Percentiles rank a stretch among this genome's conserved stretches.
Evolutionary conservation across 2,113 vertebrate species (phyloP).

Genomic region (Isurus oxyrinchus): DNA sequence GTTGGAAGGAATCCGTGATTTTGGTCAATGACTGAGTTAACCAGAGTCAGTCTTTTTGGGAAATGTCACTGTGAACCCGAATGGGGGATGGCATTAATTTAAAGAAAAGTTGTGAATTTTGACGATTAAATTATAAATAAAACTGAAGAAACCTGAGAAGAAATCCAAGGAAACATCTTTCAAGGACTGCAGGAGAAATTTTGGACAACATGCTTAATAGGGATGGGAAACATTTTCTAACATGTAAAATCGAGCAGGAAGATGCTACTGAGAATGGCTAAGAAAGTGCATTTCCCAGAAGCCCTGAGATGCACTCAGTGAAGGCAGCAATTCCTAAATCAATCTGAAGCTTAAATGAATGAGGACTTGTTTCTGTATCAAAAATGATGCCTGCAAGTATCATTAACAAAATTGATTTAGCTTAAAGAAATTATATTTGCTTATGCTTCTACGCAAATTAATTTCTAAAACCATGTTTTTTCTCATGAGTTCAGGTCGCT

Average conservation of each 20-base stretch:
- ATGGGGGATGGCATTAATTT: not conserved
- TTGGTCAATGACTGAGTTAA: not conserved
- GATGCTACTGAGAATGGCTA: not conserved
- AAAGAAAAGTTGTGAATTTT: not conserved
- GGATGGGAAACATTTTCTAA: not conserved
- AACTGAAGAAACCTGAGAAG: not conserved
- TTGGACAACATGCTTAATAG: not conserved
- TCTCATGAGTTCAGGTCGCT: not conserved
- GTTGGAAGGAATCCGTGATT: not conserved
- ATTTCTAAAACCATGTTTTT: not conserved
- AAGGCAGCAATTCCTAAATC: not conserved
- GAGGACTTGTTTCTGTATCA: not conserved
- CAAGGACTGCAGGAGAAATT: not conserved
- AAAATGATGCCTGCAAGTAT: not conserved
- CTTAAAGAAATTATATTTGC: not conserved
- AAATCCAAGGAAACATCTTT: not conserved
- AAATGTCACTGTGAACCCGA: not conserved
- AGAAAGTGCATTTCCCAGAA: not conserved
- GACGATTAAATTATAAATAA: not conserved
- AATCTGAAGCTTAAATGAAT: not conserved
- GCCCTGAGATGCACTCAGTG: not conserved
- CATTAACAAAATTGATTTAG: not conserved
- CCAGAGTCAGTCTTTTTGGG: not conserved
- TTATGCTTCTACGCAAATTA: not conserved
- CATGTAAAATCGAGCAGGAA: not conserved